phyloP scores from a whole-genome alignment of 2,113 vertebrate species.

The Bothrops jararaca region DNA sequence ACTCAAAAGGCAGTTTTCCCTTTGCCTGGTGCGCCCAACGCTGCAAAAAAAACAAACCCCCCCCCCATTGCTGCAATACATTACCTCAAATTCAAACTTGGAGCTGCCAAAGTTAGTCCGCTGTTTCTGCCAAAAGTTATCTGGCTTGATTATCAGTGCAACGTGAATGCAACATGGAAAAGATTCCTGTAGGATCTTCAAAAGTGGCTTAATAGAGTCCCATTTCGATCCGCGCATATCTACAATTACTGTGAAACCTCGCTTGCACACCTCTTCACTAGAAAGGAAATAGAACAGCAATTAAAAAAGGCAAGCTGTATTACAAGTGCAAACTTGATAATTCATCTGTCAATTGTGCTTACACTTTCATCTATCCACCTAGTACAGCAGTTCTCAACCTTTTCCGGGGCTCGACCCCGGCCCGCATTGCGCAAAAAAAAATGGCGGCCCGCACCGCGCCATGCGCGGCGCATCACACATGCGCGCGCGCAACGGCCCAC shows the following conservation, averaged over 20 bases:
- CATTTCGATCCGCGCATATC: conserved; percentile 99
- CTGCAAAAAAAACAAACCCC: background rate
- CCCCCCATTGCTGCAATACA: background rate
- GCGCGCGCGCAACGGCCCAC: too few relatives aligned
- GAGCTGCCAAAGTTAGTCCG: conserved; percentile 98
- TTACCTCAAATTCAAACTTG: conserved; percentile 98
- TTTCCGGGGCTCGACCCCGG: too few relatives aligned
- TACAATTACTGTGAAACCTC: conserved; percentile 98
- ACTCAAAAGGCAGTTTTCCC: background rate
- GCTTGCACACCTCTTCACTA: conserved; percentile 94
- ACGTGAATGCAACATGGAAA: conserved; percentile 97
- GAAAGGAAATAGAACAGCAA: conserved; percentile 46
- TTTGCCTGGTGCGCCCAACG: background rate
- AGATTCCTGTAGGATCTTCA: conserved; percentile 97
- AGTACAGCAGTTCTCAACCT: too few relatives aligned
- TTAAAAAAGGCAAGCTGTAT: background rate
- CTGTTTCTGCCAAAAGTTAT: conserved; percentile 99
- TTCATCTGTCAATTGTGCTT: background rate
- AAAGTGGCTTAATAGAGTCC: conserved; percentile 97
- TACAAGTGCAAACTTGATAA: background rate
- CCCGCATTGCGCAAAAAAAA: too few relatives aligned
- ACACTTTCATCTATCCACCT: background rate
- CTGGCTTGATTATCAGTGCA: conserved; percentile 97
- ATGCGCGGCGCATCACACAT: too few relatives aligned
- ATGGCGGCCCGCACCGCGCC: too few relatives aligned